These are phyloP conservation scores for Centropyge bicolor DNA, from an alignment of 2,797 vertebrate genomes.

Conservation along the genomic window DNA sequence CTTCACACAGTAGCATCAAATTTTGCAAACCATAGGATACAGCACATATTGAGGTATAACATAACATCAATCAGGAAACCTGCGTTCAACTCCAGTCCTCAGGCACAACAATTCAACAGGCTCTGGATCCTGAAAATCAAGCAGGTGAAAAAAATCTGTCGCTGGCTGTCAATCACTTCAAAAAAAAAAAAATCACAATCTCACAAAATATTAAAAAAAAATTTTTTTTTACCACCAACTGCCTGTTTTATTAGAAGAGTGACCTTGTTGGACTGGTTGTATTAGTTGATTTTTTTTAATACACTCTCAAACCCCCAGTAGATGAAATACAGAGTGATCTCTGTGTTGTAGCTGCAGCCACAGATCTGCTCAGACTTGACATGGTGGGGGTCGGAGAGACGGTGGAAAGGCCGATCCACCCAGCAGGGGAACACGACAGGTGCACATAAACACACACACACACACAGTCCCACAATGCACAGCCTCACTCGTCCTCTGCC, in stretches of 20 bases:
- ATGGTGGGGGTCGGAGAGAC: conserved; percentile 29
- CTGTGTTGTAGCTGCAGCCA: conserved; percentile 28
- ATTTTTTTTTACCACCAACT: too few relatives aligned
- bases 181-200: conserved; percentile 7
- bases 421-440: conserved; percentile 68
- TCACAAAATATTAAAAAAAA: background rate
- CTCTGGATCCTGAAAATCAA: conserved; percentile 7
- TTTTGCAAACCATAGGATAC: background rate
- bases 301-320: conserved; percentile 24
- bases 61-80: conserved; percentile 6
- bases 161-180: background rate
- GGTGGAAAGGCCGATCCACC: conserved; percentile 39
- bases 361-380: conserved; percentile 59
- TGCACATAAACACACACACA: conserved; percentile 58
- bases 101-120: background rate
- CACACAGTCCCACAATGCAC: conserved; percentile 23
- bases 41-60: conserved; percentile 6
- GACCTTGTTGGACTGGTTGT: conserved; percentile 43
- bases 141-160: background rate
- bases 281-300: conserved; percentile 28
- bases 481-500: conserved; percentile 40
- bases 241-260: background rate
- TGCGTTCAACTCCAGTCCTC: background rate
- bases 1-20: conserved; percentile 15
- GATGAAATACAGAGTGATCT: conserved; percentile 8